Evolutionary conservation across 2,888 invertebrate species (phyloP), one percentile per base, ranked within the genome.

Genomic region (Hypsopygia costalis): DNA sequence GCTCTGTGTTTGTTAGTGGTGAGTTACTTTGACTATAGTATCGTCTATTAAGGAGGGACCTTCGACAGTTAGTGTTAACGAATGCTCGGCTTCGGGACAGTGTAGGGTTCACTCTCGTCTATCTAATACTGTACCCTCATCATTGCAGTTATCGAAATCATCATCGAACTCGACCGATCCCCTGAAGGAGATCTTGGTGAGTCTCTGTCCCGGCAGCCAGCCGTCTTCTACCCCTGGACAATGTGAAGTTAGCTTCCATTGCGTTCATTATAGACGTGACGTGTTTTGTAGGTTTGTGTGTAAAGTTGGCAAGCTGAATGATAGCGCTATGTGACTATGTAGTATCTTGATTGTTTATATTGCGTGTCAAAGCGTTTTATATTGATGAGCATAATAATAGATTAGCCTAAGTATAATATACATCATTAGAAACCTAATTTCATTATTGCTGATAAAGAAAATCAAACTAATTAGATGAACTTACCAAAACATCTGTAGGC

Each of bases 151-250:
- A 86, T 87, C 81, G 76, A 78, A 85, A 83, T 81, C 86, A 67
- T 86, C 87, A 78, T 86, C 83, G 75, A 85, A 85, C 72, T 80
- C 82, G 74, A 83, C 75, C 39, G 83, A 77, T 63, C 81, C 82
- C 68, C 76, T 85, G 81, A 87, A 88, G 54, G 86, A 86, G 67
- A 88, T 85, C 77, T 77, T 86, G 73, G 87, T 81, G 64, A 89
- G 76, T 70, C 89, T 81, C 71, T 88, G 89, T 68, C 89, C 89
- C 46, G 88, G 89, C 70, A 88, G 83, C 89, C 89, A 88, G 70
- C 86, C 86, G 62, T 81, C 85, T 65, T 80, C 77, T 70, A 74
- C 78, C 68, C 86, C 88, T 89, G 79, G 64, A 85, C 72, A 85
- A 81, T 56, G 72, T 73, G 60, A 79, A 70, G 57, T 76, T 78